Evolutionary conservation across 2,888 invertebrate species (phyloP).

Genomic region (Kryphioiulus occultus): DNA sequence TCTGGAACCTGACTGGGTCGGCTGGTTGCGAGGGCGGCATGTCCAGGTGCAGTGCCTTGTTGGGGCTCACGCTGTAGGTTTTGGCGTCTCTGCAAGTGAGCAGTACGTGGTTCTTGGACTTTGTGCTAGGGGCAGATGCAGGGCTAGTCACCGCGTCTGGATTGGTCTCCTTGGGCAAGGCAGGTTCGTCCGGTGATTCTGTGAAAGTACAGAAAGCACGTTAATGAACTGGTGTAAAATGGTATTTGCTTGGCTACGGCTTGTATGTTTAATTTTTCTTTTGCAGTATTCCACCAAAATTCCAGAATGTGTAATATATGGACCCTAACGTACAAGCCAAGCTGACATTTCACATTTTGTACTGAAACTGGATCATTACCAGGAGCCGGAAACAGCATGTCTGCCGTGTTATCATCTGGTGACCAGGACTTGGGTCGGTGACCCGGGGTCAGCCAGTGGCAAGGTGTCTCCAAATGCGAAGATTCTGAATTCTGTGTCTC

Average conservation of each 20-base stretch:
- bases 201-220: neutral
- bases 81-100: conserved; percentile 86
- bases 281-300: neutral
- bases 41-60: conserved; percentile 67
- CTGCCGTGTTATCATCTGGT: conserved; percentile 72
- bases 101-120: conserved; percentile 68
- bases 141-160: neutral
- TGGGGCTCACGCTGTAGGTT: conserved; percentile 88
- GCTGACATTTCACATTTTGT: neutral
- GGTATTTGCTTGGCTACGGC: neutral
- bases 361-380: conserved; percentile 35
- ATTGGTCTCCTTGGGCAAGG: neutral
- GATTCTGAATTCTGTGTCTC: conserved; percentile 54
- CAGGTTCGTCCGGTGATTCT: neutral
- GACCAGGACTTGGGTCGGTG: conserved; percentile 77
- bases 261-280: neutral
- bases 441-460: conserved; percentile 33
- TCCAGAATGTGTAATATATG: neutral
- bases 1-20: conserved; percentile 47
- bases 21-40: conserved; percentile 59
- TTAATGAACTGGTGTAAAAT: neutral
- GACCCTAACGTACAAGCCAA: neutral
- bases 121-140: conserved; percentile 32
- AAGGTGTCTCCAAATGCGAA: conserved; percentile 53
- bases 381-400: conserved; percentile 64